Base-by-base conservation (phyloP, 2,797 vertebrate species). In the Hemitrygon akajei region DNA sequence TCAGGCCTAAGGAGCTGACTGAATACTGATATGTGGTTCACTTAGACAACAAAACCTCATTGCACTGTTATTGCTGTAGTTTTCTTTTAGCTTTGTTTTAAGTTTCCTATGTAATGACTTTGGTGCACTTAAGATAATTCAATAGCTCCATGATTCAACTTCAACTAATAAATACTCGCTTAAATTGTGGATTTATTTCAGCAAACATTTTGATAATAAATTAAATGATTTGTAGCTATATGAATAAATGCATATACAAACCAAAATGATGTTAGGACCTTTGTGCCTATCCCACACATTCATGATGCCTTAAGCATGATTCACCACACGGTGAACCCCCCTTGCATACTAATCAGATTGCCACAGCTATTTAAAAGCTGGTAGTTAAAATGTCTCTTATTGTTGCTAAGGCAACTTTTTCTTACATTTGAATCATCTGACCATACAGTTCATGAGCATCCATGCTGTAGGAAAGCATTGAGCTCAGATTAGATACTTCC, bases 1-100 rank as follows among this genome's bases (percentile, higher is more conserved):
- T 94, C 94, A 93, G 60, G 94, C 92, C 93, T 91, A 66, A 94
- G 73, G 94, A 93, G 56, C 63, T 76, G 94, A 94, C 73, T 93
- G 69, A 94, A 94, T 93, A 58, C 80, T 34, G 91, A 94, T 89
- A 94, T 95, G 95, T 95, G 93, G 84, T 95, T 95, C 47, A 93
- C 94, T 94, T 40, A 66, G 71, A 94, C 94, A 94, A 56, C 93
- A 94, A 93, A 63, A 37, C 66, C 77, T 40, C 95, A 95, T 94
- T 95, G 94, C 94, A 94, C 94, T 94, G 94, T 94, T 94, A 94
- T 47, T 56, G 91, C 25, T 58, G 71, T 25, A 6, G 30, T 58
- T 56, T 75, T 92, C 37, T 73, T 71, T 93, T 76, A 11, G 91
- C 56, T 60, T 86, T 60, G 47, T 56, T 93, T 76, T 47, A 73